Percentiles rank a stretch among this genome's conserved stretches.
These are phyloP conservation scores for Dipodomys spectabilis DNA, from an alignment of 2,113 vertebrate genomes.

Conservation along the genomic window DNA sequence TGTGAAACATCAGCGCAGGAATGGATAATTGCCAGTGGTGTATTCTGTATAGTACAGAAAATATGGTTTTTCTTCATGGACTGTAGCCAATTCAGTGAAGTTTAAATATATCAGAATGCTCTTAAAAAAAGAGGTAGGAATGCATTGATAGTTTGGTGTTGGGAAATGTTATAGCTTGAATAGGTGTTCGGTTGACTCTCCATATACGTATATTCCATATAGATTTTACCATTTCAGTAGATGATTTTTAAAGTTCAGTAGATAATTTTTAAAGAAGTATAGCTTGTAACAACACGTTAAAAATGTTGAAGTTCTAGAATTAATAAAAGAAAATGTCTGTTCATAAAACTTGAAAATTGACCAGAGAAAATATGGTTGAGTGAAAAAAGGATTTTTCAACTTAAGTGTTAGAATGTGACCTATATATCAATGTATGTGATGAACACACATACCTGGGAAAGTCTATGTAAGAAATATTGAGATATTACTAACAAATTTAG, in stretches of 20 bases:
- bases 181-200: not conserved
- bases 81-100: not conserved
- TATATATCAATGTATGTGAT: too few relatives aligned
- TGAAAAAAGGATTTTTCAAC: too few relatives aligned
- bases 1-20: conserved; percentile 62
- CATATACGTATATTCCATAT: not conserved
- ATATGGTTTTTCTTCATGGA: not conserved
- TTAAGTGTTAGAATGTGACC: too few relatives aligned
- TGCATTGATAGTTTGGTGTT: not conserved
- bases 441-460: too few relatives aligned
- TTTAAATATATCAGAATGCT: not conserved
- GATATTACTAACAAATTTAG: not conserved
- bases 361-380: not conserved
- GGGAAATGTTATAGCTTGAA: not conserved
- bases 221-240: not conserved
- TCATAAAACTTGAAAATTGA: not conserved
- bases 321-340: not conserved
- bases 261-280: not conserved
- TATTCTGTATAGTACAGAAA: conserved; percentile 42
- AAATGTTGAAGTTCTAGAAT: too few relatives aligned
- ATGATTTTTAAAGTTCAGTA: not conserved
- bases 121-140: conserved; percentile 9
- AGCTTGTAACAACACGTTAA: not conserved
- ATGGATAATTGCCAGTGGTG: conserved; percentile 55
- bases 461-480: too few relatives aligned